A percentile compares a stretch with the other conserved stretches of the same genome.
Conservation (phyloP, 2,797 vertebrate species). For the Neoniphon sammara region DNA sequence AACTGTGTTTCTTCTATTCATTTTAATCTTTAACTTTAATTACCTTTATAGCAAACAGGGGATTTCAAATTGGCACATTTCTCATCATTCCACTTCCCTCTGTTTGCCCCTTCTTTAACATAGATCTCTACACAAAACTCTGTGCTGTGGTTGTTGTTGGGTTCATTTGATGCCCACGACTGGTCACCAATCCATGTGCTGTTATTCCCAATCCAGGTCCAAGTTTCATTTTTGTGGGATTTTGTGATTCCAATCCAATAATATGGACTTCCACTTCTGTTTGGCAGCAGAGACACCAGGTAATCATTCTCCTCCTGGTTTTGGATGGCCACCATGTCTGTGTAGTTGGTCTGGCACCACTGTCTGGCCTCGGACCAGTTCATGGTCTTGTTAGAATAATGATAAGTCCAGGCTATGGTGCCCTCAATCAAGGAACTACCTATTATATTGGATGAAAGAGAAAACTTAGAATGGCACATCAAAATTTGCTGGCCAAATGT, state of each 20-base stretch:
- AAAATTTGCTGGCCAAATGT: background rate
- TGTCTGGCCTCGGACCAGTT: conserved; percentile 70
- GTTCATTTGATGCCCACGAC: conserved; percentile 79
- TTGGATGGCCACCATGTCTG: conserved; percentile 81
- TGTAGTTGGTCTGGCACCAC: conserved; percentile 65
- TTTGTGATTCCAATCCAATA: conserved; percentile 87
- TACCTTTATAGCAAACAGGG: conserved; percentile 79
- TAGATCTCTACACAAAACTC: conserved; percentile 86
- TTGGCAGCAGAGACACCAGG: conserved; percentile 70
- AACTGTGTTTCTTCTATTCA: no score
- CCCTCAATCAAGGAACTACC: conserved; percentile 47
- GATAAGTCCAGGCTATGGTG: conserved; percentile 74
- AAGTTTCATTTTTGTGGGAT: conserved; percentile 52
- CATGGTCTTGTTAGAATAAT: conserved; percentile 35
- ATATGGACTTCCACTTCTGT: conserved; percentile 36
- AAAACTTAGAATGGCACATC: background rate
- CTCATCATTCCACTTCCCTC: conserved; percentile 85
- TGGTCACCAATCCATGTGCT: conserved; percentile 70
- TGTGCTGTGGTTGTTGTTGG: conserved; percentile 71
- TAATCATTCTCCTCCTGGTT: conserved; percentile 74
- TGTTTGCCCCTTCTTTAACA: accelerated
- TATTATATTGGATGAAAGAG: conserved; percentile 13
- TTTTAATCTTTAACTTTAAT: background rate
- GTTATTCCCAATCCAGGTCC: conserved; percentile 83
- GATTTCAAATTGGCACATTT: conserved; percentile 43